Evolutionary conservation across 2,888 invertebrate genomes (phyloP), one percentile per base, ranked within the genome.

Genomic region (Orthosia incerta): DNA sequence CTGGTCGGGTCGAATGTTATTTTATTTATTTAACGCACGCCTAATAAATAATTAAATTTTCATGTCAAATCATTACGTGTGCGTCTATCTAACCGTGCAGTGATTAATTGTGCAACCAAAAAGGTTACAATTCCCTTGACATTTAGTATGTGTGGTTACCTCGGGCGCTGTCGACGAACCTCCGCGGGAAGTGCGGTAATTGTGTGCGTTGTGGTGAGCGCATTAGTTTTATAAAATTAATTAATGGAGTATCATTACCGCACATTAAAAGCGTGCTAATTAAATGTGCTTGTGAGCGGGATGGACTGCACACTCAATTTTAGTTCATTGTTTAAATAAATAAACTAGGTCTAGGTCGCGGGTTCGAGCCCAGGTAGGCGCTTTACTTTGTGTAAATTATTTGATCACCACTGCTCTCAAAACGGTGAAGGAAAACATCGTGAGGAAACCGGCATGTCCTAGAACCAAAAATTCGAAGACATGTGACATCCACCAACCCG

Each of bases 81-180:
- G 50, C 26, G 26, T 51, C 51, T 64, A 82, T 71, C 70, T 83
- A 81, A 74, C 45, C 70, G 61, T 74, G 74, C 59, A 67, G 73
- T 68, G 64, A 75, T 71, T 61, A 64, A 71, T 80, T 78, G 78
- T 76, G 87, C 71, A 85, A 84, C 71, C 59, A 74, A 79, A 75
- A 86, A 74, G 78, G 79, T 82, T 84, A 74, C 63, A 71, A 72
- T 77, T 79, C 63, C 87, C 85, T 86, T 86, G 87, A 86, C 87
- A 85, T 86, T 86, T 86, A 67, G 71, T 79, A 74, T 62, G 57
- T 69, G 66, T 75, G 76, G 75, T 78, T 72, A 81, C 81, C 80
- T 80, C 77, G 75, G 71, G 46, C 63, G 56, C 78, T 66, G 72
- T 57, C 72, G 73, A 63, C 79, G 61, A 59, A 31, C 65, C 68